Percentiles rank a stretch among this genome's conserved stretches.
Conservation (phyloP, 2,113 vertebrate species). For the Turnix velox region DNA sequence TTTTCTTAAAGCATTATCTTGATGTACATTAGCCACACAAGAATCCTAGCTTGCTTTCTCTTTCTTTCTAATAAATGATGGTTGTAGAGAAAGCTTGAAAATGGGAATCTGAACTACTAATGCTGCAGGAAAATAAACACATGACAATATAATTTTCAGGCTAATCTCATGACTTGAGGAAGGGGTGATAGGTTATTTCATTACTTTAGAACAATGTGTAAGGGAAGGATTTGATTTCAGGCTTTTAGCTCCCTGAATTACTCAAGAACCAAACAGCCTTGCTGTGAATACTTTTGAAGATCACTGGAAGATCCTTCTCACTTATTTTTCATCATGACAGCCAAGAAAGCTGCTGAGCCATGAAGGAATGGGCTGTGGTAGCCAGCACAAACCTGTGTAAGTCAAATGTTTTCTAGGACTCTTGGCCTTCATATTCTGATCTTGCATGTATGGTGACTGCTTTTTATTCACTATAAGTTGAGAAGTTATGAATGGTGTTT, state of each 20-base stretch:
- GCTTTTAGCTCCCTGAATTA: background rate
- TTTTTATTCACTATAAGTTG: background rate
- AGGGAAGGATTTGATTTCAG: background rate
- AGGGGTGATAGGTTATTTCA: background rate
- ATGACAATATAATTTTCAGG: background rate
- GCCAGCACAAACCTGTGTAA: background rate
- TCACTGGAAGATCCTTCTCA: background rate
- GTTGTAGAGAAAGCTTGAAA: background rate
- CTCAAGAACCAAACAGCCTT: background rate
- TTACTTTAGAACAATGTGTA: background rate
- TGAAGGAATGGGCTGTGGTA: background rate
- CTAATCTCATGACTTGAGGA: background rate
- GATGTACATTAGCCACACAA: background rate
- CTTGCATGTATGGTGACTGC: rapidly evolving
- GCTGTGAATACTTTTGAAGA: background rate
- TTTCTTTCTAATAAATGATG: background rate
- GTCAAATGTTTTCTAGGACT: background rate
- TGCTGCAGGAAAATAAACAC: background rate
- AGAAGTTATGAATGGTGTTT: background rate
- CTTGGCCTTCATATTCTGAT: background rate
- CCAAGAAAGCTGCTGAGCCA: background rate
- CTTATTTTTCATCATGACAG: background rate
- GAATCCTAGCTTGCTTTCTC: background rate
- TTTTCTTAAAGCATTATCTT: slow-evolving; percentile 27
- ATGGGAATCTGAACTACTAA: background rate